phyloP scores from a whole-genome alignment of 2,113 vertebrate genomes.

The Amphiprion ocellaris region DNA sequence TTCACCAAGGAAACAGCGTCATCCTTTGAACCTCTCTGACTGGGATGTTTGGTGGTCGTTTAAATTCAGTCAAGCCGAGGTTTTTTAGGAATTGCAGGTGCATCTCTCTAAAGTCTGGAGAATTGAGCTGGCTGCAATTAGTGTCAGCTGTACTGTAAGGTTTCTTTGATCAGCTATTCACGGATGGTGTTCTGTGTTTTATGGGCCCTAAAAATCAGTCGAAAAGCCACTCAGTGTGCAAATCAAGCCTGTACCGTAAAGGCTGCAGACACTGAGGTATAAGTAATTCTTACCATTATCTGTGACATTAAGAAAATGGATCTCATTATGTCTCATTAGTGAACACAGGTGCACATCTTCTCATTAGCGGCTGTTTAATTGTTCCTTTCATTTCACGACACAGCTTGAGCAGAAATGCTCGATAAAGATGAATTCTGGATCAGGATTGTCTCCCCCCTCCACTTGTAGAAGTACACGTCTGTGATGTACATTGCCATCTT shows the following conservation, averaged over 20 bases:
- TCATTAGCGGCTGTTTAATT: constrained; percentile 36
- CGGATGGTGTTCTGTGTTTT: constrained; percentile 14
- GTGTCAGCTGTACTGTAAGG: constrained; percentile 49
- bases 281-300: constrained; percentile 46
- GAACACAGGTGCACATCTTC: constrained; percentile 57
- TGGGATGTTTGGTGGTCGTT: constrained; percentile 64
- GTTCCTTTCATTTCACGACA: constrained; percentile 51
- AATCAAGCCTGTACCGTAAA: constrained; percentile 20
- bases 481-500: constrained; percentile 67
- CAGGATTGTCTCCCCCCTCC: background rate
- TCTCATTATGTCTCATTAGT: constrained; percentile 57
- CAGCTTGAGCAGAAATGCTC: constrained; percentile 38
- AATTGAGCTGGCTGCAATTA: constrained; percentile 63
- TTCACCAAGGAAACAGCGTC: constrained; percentile 63
- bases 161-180: constrained; percentile 58
- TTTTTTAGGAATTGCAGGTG: constrained; percentile 69
- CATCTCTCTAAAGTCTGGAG: constrained; percentile 49
- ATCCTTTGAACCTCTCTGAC: constrained; percentile 66
- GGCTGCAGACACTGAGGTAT: background rate
- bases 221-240: constrained; percentile 29
- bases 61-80: constrained; percentile 53
- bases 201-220: constrained; percentile 7
- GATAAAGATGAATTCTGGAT: constrained; percentile 40
- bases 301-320: constrained; percentile 62
- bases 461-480: background rate